Conservation (phyloP, 2,888 invertebrate genomes). For the Pseudanteris insignis region DNA sequence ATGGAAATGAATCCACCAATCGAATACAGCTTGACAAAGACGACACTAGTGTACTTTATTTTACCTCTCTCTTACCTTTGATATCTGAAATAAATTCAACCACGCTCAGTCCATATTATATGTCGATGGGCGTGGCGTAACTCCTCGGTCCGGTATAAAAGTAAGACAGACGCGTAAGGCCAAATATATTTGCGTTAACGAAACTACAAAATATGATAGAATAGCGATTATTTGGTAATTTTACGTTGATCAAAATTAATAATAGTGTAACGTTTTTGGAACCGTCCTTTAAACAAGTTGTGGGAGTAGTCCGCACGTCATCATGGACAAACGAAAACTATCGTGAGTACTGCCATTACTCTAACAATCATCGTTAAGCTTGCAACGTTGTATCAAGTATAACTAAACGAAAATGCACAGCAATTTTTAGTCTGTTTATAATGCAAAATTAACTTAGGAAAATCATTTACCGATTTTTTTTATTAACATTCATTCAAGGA, state of each 20-base stretch:
- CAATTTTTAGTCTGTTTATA: background rate
- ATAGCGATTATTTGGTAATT: slow-evolving; percentile 8
- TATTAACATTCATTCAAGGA: background rate
- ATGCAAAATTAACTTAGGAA: no score
- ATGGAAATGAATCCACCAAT: no score
- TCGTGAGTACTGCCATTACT: slow-evolving; percentile 30
- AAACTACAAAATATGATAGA: slow-evolving; percentile 19
- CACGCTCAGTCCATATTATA: no score
- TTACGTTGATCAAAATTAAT: background rate
- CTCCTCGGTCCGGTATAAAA: slow-evolving; percentile 36
- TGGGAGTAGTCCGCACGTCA: slow-evolving; percentile 2
- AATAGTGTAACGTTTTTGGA: background rate
- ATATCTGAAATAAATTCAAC: no score
- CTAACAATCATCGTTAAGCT: slow-evolving; percentile 8
- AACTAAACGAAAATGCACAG: no score
- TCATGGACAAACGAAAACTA: slow-evolving; percentile 38
- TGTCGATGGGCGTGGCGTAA: no score
- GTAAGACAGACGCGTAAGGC: slow-evolving; percentile 17
- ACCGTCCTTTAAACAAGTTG: background rate
- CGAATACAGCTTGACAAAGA: no score
- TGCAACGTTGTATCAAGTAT: background rate
- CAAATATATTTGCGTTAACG: background rate
- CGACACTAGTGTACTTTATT: no score
- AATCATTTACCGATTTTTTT: no score
- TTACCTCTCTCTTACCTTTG: no score